Base-by-base conservation (phyloP, 2,888 invertebrate genomes). In the Aspidiotus rigidus region DNA sequence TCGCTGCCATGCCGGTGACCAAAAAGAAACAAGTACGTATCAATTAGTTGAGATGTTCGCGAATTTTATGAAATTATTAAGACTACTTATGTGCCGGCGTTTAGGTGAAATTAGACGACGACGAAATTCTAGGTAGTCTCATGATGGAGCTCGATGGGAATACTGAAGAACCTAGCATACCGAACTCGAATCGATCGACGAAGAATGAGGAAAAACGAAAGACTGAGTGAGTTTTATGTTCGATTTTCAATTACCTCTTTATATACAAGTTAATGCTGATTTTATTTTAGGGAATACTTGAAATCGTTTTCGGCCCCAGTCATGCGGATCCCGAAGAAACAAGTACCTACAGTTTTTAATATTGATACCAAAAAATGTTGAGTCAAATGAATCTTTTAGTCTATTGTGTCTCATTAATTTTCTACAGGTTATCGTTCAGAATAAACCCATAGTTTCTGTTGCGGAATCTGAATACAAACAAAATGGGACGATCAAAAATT, bases 1-100 rank as follows among this genome's bases (percentile, higher is more conserved):
- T 96, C 64, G 87, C 88, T 72, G 87, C 86, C 73, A 90, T 90
- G 81, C 85, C 89, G 8, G 79, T 84, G 0, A 93, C 90, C 75
- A 90, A 88, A 76, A 86, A 86, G 77, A 86, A 86, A 77, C 79
- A 78, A 74, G 72, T 74, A 71, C 10, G 13, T 56, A 28, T 15
- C 9, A 8, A 39, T 28, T 9, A 56, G n/a, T 64, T 60, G 16
- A 13, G 13, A n/a, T 7, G 40, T 39, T 70, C 41, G 15, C 62
- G 6, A 13, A 16, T 62, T 57, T 55, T 17, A 6, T 9, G 3
- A 64, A 15, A 40, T 7, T 55, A 28, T 28, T 28, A 28, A 5
- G 5, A 17, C n/a, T 28, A 49, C 28, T 10, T 17, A 15, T 11
- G n/a, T 62, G 49, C 7, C 49, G 28, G 62, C 62, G 42, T 64